Percentiles rank a stretch among this genome's conserved stretches.
phyloP scores from a whole-genome alignment of 2,888 invertebrate genomes.

The Elegia similella region DNA sequence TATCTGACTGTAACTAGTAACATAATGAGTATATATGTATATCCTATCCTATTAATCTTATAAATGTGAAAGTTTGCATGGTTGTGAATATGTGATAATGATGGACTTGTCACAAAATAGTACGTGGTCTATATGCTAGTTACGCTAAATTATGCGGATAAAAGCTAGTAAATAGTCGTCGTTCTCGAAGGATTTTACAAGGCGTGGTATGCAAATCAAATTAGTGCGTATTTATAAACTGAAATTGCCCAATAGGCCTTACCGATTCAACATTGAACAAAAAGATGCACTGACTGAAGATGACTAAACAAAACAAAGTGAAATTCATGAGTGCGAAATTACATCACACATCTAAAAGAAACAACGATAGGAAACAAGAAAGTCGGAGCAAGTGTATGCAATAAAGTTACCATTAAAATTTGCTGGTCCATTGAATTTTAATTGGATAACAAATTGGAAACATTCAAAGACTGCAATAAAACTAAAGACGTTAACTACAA shows the following conservation, averaged over 20 bases:
- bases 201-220: constrained; percentile 44
- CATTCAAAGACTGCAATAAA: too few species aligned
- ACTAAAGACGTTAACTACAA: too few species aligned
- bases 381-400: constrained; percentile 29
- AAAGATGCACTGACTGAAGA: constrained; percentile 42
- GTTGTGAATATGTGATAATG: too few species aligned
- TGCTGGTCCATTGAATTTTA: too few species aligned
- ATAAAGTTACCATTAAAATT: constrained; percentile 38
- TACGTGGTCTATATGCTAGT: too few species aligned
- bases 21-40: too few species aligned
- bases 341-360: constrained; percentile 44
- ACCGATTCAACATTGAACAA: constrained; percentile 51
- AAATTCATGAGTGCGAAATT: constrained; percentile 58
- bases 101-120: too few species aligned
- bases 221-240: constrained; percentile 22
- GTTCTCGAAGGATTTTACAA: constrained; percentile 5
- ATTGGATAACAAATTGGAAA: too few species aligned
- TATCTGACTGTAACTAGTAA: too few species aligned
- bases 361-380: constrained; percentile 38
- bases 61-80: too few species aligned
- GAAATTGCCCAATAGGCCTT: constrained; percentile 33
- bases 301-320: constrained; percentile 55
- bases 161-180: neutral
- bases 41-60: too few species aligned
- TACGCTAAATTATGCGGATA: too few species aligned